phyloP scores from a whole-genome alignment of 2,113 vertebrate species.

The mouse (Mus musculus) region GRCm39 chr14:121346001-121346500 shows the following conservation, averaged over 20 bases:
- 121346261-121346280: neutral
- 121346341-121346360: neutral
- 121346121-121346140: slow-evolving; percentile 73
- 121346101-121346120: slow-evolving; percentile 69
- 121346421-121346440: slow-evolving; percentile 58
- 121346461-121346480: neutral
- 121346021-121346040: slow-evolving; percentile 68
- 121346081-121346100: neutral
- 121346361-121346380: slow-evolving; percentile 67
- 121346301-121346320: neutral
- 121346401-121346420: slow-evolving; percentile 6
- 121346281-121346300: neutral
- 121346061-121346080: slow-evolving; percentile 9
- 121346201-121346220: slow-evolving; percentile 62
- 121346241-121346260: neutral
- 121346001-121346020: slow-evolving; percentile 17
- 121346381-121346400: slow-evolving; percentile 52
- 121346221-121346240: slow-evolving; percentile 3
- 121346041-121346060: slow-evolving; percentile 59
- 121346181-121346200: slow-evolving; percentile 49
- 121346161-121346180: slow-evolving; percentile 69
- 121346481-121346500: neutral
- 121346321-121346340: slow-evolving; percentile 53
- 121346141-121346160: slow-evolving; percentile 52
- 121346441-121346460: slow-evolving; percentile 32